These are phyloP conservation scores for Brachylomia viminalis DNA, from an alignment of 2,888 invertebrate genomes.

Conservation along the genomic window DNA sequence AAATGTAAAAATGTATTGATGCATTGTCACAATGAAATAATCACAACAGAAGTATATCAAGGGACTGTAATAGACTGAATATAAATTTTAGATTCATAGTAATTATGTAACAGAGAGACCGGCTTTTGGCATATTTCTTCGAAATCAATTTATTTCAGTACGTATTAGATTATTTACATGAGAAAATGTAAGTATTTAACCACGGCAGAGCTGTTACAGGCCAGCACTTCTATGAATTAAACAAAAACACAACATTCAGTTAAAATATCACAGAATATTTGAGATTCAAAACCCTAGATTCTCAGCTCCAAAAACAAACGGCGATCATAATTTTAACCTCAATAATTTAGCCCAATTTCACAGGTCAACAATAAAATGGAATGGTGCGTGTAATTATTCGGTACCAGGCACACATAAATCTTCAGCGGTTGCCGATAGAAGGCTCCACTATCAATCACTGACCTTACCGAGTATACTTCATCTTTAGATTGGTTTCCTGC, in stretches of 20 bases:
- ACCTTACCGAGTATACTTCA: constrained; percentile 68
- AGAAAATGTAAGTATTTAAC: background rate
- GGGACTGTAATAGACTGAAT: background rate
- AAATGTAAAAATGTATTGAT: background rate
- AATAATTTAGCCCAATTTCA: constrained; percentile 58
- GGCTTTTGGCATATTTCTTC: background rate
- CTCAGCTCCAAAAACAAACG: constrained; percentile 16
- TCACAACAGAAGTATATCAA: background rate
- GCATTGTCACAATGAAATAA: background rate
- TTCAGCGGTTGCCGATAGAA: constrained; percentile 68
- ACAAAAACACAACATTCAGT: constrained; percentile 4
- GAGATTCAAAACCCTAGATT: background rate
- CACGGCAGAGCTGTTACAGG: background rate
- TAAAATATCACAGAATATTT: constrained; percentile 9
- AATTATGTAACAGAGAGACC: background rate
- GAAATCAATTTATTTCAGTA: background rate
- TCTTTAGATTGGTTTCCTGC: constrained; percentile 68
- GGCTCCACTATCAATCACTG: constrained; percentile 74
- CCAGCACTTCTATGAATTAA: too few species aligned
- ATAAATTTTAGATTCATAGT: too few species aligned
- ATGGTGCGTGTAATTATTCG: constrained; percentile 72
- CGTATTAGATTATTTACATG: background rate
- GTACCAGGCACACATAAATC: constrained; percentile 71
- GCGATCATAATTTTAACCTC: constrained; percentile 44
- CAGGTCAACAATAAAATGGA: constrained; percentile 70